Conservation (phyloP, 2,888 invertebrate genomes). For the Antitype chi region DNA sequence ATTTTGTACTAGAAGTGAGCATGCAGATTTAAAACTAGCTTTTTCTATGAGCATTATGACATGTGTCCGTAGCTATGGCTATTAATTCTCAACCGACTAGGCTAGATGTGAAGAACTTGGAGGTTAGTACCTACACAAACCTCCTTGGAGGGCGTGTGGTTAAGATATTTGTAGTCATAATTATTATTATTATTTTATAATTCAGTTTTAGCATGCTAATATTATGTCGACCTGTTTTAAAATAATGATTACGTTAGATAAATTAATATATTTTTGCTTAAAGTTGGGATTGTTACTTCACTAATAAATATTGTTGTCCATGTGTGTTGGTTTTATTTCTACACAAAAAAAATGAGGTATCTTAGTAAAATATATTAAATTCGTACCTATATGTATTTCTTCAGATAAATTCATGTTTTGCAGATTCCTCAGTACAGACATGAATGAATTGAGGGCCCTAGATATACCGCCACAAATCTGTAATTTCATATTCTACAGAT, state of each 20-base stretch:
- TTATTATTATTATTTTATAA: background rate
- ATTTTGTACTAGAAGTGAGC: background rate
- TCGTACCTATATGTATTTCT: no score
- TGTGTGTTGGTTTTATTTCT: background rate
- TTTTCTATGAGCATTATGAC: background rate
- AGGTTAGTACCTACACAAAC: no score
- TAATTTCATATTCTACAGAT: no score
- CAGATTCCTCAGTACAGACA: no score
- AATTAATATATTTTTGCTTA: conserved; percentile 4
- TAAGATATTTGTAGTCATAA: background rate
- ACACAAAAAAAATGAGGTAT: no score
- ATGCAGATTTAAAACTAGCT: background rate
- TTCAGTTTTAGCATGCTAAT: background rate
- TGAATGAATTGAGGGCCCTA: no score
- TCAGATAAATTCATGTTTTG: no score
- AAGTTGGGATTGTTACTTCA: conserved; percentile 6
- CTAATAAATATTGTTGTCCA: conserved; percentile 8
- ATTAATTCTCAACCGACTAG: background rate
- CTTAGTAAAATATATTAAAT: no score
- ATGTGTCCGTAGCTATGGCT: background rate
- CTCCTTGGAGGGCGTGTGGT: background rate
- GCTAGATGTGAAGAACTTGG: background rate
- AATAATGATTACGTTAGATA: background rate
- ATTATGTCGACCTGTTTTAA: background rate
- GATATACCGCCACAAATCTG: no score